These are phyloP conservation scores for Arizona elegans DNA, from an alignment of 2,113 vertebrate species.

Conservation along the genomic window DNA sequence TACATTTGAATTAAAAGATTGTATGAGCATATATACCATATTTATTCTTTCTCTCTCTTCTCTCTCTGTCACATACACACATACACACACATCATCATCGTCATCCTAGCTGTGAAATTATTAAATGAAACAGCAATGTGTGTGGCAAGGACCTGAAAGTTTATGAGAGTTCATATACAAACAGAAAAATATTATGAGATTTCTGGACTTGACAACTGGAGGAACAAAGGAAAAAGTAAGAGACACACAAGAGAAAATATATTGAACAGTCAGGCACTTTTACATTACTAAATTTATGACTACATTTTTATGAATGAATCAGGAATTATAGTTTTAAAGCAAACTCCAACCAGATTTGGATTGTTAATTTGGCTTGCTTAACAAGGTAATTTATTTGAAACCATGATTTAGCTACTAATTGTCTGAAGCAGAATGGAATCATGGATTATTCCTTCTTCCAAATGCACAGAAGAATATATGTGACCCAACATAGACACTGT, in stretches of 20 bases:
- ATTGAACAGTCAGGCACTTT: background rate
- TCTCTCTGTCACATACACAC: background rate
- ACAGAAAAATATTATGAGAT: background rate
- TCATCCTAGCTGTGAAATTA: background rate
- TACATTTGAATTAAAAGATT: background rate
- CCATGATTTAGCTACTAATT: background rate
- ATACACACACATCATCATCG: background rate
- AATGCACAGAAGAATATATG: background rate
- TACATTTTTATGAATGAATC: background rate
- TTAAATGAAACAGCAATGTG: background rate
- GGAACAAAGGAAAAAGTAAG: background rate
- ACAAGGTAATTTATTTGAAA: background rate
- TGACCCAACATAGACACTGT: background rate
- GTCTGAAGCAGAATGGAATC: background rate
- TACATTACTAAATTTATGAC: background rate
- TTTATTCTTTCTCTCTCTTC: background rate
- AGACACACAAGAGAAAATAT: background rate
- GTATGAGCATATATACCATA: background rate
- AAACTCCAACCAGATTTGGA: background rate
- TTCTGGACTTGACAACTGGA: background rate
- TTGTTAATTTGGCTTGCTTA: background rate
- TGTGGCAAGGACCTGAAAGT: background rate
- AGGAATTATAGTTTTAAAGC: background rate
- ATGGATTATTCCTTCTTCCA: background rate
- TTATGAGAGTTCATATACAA: background rate